Evolutionary conservation across 2,797 vertebrate species (phyloP), one percentile per base, ranked within the genome.

Genomic region (Gorsachius magnificus): DNA sequence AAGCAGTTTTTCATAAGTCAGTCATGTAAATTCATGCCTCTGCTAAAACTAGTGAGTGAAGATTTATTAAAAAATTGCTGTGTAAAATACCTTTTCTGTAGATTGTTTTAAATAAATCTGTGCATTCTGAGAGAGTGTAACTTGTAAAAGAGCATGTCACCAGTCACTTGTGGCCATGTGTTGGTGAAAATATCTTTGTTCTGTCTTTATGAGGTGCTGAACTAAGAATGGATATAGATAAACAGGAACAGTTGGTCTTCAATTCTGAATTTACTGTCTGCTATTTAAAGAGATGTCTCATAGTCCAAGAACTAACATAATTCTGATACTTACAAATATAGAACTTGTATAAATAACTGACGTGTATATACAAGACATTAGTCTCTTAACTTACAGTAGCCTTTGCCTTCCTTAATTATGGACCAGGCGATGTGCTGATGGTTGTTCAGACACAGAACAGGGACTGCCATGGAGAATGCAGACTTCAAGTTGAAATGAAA

Each of bases 241-340:
- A 87, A 90, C 31, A 76, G n/a, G 65, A 94, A 54, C 75, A 90
- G 78, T 93, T 88, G 46, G 66, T 81, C 71, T 68, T 94, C 43
- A 54, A 1, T 89, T 90, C 80, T 93, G 81, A 60, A 57, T 94
- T 89, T 64, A 65, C 56, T 84, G 25, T 60, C 58, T 79, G 38
- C 86, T 93, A 75, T 93, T 96, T 95, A 80, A 78, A 95, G 85
- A 65, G 11, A 57, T 80, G 58, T 75, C 45, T 95, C 29, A 10
- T 33, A 64, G 85, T 54, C 88, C n/a, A 69, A 89, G 77, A 84
- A 43, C 80, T 69, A 84, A 64, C 8, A 16, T 28, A 64, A 48
- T 84, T 87, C 19, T 64, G 38, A 3, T 90, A 78, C 86, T 86
- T 88, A 78, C 22, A 82, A 81, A 68, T 83, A 81, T 5, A 84